phyloP scores from a whole-genome alignment of 2,888 invertebrate genomes.

The Chymomyza fuscimana region DNA sequence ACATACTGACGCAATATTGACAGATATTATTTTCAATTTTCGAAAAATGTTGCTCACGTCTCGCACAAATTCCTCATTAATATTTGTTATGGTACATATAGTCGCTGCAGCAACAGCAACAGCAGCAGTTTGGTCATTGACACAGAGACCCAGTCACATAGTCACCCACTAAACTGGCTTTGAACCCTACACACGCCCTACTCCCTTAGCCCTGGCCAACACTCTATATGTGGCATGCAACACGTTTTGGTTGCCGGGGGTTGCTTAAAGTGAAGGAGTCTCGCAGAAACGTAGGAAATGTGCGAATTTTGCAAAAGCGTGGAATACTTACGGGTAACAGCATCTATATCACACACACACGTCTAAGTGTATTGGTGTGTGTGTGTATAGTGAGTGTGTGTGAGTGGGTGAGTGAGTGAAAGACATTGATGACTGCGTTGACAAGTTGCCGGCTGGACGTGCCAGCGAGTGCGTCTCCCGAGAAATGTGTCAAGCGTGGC shows the following conservation, averaged over 20 bases:
- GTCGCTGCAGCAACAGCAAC: constrained; percentile 17
- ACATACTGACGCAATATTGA: not conserved
- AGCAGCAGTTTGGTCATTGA: constrained; percentile 43
- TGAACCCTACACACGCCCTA: not conserved
- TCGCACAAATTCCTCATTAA: constrained; percentile 74
- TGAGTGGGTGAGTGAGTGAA: not conserved
- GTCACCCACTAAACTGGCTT: not conserved
- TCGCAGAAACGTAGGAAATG: constrained; percentile 29
- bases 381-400: not conserved
- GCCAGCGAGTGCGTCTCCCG: constrained; percentile 43
- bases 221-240: constrained; percentile 44
- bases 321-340: constrained; percentile 55
- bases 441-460: constrained; percentile 59
- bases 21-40: constrained; percentile 56
- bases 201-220: not conserved
- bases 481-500: constrained; percentile 69
- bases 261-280: not conserved
- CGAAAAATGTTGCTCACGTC: constrained; percentile 71
- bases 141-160: constrained; percentile 39
- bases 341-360: too few species aligned
- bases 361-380: not conserved
- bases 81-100: constrained; percentile 54
- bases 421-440: constrained; percentile 70
- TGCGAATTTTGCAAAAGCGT: constrained; percentile 59
- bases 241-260: constrained; percentile 27